A percentile compares a stretch with the other conserved stretches of the same genome.
phyloP scores from a whole-genome alignment of 2,888 invertebrate species.

The Scaeva pyrastri region DNA sequence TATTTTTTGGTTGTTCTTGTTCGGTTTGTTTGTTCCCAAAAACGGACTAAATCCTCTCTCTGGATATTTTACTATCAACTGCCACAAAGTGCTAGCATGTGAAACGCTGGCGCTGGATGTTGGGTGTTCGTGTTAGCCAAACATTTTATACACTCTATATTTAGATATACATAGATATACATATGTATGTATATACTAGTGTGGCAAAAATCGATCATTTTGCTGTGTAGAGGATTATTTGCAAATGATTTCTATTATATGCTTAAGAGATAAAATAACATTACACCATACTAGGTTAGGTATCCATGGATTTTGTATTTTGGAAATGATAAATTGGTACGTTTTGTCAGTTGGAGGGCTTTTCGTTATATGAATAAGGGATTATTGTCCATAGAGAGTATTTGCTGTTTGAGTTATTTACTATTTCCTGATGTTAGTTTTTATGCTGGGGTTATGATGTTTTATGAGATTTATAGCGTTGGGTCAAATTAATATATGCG shows the following conservation, averaged over 20 bases:
- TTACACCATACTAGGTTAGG: slow-evolving; percentile 5
- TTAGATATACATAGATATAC: too few species aligned
- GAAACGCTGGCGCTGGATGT: slow-evolving; percentile 1
- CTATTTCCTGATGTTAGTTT: slow-evolving; percentile 9
- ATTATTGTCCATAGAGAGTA: slow-evolving; percentile 14
- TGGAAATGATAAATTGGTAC: slow-evolving; percentile 54
- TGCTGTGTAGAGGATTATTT: slow-evolving; percentile 65
- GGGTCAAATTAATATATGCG: background rate
- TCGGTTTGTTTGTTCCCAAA: slow-evolving; percentile 21
- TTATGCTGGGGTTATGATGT: background rate
- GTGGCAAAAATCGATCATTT: slow-evolving; percentile 70
- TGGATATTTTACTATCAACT: background rate
- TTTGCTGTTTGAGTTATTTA: slow-evolving; percentile 37
- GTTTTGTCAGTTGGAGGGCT: slow-evolving; percentile 41
- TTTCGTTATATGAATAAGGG: slow-evolving; percentile 21
- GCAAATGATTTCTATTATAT: slow-evolving; percentile 72
- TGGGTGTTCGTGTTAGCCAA: background rate
- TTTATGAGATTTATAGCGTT: background rate
- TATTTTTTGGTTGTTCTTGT: slow-evolving; percentile 20
- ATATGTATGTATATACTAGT: background rate
- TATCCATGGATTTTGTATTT: slow-evolving; percentile 1
- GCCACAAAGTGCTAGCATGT: background rate
- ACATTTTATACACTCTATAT: background rate
- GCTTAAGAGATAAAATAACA: slow-evolving; percentile 44
- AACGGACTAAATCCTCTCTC: slow-evolving; percentile 18